Evolutionary conservation across 2,888 invertebrate genomes (phyloP).

Genomic region (Siphlonurus alternatus): DNA sequence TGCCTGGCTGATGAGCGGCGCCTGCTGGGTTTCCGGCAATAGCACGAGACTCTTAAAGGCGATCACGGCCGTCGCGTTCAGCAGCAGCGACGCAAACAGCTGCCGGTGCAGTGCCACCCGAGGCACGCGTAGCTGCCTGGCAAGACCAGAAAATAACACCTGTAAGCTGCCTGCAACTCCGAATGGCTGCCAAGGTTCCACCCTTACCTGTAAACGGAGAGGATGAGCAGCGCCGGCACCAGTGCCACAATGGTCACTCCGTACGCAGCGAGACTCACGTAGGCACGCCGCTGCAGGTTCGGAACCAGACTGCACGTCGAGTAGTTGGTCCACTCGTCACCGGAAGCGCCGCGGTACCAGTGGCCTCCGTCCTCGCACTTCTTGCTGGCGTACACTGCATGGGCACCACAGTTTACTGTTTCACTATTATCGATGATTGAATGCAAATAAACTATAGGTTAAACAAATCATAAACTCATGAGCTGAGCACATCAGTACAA

Average conservation of each 20-base stretch:
- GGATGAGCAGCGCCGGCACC: conserved; percentile 13
- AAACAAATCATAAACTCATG: no score
- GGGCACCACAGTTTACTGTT: background rate
- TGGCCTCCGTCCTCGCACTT: conserved; percentile 11
- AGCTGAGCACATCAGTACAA: no score
- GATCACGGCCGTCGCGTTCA: conserved; percentile 12
- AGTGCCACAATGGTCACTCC: conserved; percentile 11
- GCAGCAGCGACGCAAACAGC: conserved; percentile 13
- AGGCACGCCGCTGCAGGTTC: conserved; percentile 3
- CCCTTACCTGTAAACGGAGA: conserved; percentile 12
- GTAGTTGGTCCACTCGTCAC: conserved; percentile 13
- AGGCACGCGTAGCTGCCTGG: conserved; percentile 13
- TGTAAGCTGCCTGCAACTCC: no score
- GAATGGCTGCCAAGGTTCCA: background rate
- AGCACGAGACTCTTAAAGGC: conserved; percentile 11
- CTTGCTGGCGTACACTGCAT: conserved; percentile 9
- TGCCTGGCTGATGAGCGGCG: conserved; percentile 11
- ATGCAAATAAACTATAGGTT: no score
- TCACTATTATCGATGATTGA: background rate
- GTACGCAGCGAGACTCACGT: conserved; percentile 11
- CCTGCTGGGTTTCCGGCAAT: conserved; percentile 4
- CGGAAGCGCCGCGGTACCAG: conserved; percentile 9
- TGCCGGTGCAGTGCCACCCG: conserved; percentile 14
- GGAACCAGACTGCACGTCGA: conserved; percentile 9
- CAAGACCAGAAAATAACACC: background rate